Evolutionary conservation across 2,888 invertebrate species (phyloP), one percentile per base, ranked within the genome.

Genomic region (Tromatobia lineatoria): DNA sequence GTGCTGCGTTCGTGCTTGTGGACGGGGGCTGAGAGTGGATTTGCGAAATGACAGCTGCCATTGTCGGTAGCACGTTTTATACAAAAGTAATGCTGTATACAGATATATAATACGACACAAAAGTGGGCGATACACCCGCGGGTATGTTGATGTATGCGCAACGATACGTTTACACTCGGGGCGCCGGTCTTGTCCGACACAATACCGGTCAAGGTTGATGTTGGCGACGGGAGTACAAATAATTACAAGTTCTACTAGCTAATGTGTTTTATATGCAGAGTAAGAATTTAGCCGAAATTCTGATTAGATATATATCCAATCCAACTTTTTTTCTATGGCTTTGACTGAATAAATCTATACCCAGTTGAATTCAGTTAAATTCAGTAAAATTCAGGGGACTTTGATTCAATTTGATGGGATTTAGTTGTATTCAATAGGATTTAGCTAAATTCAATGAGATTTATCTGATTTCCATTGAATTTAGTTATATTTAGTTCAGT

Each of bases 201-300:
- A 20, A 91, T 89, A 84, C 90, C 67, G 90, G 91, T 91, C 92
- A 92, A 93, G 93, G 93, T 91, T 88, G 88, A 78, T 75, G 34
- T 69, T 73, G 59, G 47, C 20, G 45, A 59, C 52, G 67, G 59
- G 38, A 66, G 67, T 59, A 47, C 23, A 45, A 67, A 67, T 25
- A 47, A 66, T 67, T 47, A 25, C 20, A 67, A 15, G 25, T 15
- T 42, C 38, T 34, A 34, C 67, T 45, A 67, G 75, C 78, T 69
- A 47, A 38, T 45, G 64, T 82, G 71, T 79, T 79, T 82, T 79
- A 74, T 79, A 76, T 71, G 82, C 79, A 20, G 8, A n/a, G 10
- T 10, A 52, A 20, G 20, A 52, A 20, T 52, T 20, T 10, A 52
- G 20, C 1, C 20, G 15, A 20, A 52, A 20, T 52, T 52, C 20